Conservation (phyloP, 2,113 vertebrate genomes). For the Conger conger region DNA sequence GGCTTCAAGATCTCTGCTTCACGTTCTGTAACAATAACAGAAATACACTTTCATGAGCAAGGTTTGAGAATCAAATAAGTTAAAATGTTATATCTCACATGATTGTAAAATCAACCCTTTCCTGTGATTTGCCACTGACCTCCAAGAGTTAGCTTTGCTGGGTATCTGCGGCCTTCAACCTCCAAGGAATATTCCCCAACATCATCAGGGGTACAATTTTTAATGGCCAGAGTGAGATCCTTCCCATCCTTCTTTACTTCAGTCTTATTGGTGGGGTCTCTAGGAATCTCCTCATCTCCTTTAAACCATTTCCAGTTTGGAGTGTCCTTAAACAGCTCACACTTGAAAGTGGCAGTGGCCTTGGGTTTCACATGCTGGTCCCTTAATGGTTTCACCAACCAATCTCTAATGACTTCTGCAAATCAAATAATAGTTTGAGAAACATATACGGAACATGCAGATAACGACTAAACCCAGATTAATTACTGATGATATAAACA, state of each 20-base stretch:
- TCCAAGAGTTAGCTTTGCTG: conserved; percentile 90
- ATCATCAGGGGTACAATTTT: conserved; percentile 85
- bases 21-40: conserved; percentile 73
- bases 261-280: conserved; percentile 84
- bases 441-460: too few relatives aligned
- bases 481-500: neutral
- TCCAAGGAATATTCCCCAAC: conserved; percentile 85
- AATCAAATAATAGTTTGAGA: conserved; percentile 2
- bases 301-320: conserved; percentile 94
- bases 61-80: neutral
- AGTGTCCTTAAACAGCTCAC: conserved; percentile 89
- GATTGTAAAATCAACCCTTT: neutral
- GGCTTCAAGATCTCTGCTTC: conserved; percentile 90
- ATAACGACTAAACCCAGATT: too few relatives aligned
- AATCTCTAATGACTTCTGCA: conserved; percentile 91
- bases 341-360: conserved; percentile 80
- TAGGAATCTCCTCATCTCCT: conserved; percentile 82
- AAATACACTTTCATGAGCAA: neutral
- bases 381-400: conserved; percentile 90
- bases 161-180: conserved; percentile 88
- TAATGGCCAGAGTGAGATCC: conserved; percentile 78
- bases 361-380: conserved; percentile 97
- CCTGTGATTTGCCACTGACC: conserved; percentile 63
- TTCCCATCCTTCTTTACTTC: conserved; percentile 86
- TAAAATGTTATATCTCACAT: neutral